phyloP scores from a whole-genome alignment of 2,797 vertebrate genomes.

The Enteromius mattozi region DNA sequence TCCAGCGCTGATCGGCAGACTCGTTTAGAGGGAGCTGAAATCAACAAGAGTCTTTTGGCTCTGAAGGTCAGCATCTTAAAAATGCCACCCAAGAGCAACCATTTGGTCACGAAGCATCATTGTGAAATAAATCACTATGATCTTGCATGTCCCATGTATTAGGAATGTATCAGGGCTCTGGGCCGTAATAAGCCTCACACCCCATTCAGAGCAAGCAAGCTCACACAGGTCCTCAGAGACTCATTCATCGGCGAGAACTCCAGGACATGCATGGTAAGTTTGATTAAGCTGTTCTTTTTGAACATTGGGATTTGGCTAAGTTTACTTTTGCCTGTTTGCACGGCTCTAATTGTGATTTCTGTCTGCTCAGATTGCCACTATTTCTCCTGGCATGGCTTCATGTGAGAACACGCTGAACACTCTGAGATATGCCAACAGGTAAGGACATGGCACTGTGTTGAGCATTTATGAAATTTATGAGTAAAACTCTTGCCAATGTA shows the following conservation, averaged over 20 bases:
- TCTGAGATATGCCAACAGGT: conserved; percentile 98
- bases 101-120: neutral
- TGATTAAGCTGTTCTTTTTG: neutral
- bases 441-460: conserved; percentile 60
- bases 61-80: conserved; percentile 81
- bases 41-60: conserved; percentile 91
- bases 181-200: conserved; percentile 97
- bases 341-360: neutral
- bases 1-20: conserved; percentile 89
- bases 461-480: neutral
- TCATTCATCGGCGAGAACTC: conserved; percentile 99
- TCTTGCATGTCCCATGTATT: conserved; percentile 15
- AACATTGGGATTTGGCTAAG: neutral
- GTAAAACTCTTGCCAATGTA: neutral
- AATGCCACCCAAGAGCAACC: conserved; percentile 5
- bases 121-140: neutral
- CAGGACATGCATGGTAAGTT: conserved; percentile 94
- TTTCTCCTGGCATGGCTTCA: conserved; percentile 98
- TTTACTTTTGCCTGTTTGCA: neutral
- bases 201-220: conserved; percentile 97
- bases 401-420: conserved; percentile 99
- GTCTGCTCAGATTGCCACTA: conserved; percentile 89
- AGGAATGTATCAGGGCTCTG: conserved; percentile 97
- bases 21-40: conserved; percentile 88
- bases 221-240: conserved; percentile 97